Evolutionary conservation across 1,140 invertebrate species (phyloP).

Genomic region (Brachionus rubens): DNA sequence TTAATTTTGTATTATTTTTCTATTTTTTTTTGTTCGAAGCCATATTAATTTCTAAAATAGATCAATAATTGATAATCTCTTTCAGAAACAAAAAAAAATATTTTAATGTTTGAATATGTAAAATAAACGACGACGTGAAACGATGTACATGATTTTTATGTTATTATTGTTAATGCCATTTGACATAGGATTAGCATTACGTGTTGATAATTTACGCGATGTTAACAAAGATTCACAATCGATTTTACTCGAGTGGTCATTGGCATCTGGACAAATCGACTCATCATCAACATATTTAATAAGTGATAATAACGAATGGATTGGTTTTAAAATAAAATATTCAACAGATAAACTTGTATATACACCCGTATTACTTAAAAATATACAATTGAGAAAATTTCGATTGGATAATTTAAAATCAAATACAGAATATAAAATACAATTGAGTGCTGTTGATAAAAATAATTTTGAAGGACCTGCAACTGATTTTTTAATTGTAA

Average conservation of each 20-base stretch:
- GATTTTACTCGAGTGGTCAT: conserved; percentile 35
- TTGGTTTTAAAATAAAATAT: conserved; percentile 43
- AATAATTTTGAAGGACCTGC: conserved; percentile 29
- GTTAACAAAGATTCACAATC: conserved; percentile 16
- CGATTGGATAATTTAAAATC: conserved; percentile 37
- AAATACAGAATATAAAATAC: conserved; percentile 31
- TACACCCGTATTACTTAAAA: conserved; percentile 13
- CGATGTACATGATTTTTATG: too few relatives aligned
- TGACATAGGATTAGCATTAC: neutral
- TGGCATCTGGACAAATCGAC: neutral
- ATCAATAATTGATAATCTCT: too few relatives aligned
- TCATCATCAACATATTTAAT: neutral
- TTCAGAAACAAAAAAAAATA: too few relatives aligned
- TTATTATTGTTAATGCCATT: too few relatives aligned
- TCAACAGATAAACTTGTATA: conserved; percentile 23
- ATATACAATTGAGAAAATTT: conserved; percentile 34
- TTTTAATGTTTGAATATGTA: too few relatives aligned
- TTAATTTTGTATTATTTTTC: too few relatives aligned
- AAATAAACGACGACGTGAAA: too few relatives aligned
- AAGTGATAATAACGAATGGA: conserved; percentile 2
- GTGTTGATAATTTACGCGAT: neutral
- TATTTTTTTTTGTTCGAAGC: too few relatives aligned
- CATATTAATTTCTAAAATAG: too few relatives aligned
- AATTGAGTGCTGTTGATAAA: conserved; percentile 29
- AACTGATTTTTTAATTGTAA: neutral